A percentile compares a stretch with the other conserved stretches of the same genome.
Conservation (phyloP, 2,797 vertebrate species). For the Anomalospiza imberbis region DNA sequence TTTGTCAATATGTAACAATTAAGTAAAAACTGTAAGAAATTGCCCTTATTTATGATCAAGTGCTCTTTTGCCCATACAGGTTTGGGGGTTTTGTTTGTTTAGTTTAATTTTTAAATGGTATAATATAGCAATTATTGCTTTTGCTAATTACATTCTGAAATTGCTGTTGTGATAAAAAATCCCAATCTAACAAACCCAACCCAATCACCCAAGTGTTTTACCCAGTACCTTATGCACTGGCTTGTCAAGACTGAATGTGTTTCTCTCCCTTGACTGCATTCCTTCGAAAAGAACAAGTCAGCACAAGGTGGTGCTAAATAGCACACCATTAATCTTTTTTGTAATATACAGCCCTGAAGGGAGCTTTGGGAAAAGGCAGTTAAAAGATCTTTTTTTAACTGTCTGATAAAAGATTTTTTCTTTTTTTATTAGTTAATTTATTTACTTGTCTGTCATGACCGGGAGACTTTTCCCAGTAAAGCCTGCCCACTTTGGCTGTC, state of each 20-base stretch:
- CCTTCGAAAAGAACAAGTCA: neutral
- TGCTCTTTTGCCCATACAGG: neutral
- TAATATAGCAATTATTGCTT: neutral
- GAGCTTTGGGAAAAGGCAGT: neutral
- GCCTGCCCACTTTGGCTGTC: neutral
- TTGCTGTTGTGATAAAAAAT: neutral
- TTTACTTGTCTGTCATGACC: neutral
- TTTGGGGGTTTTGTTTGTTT: neutral
- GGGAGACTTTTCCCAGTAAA: neutral
- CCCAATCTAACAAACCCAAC: neutral
- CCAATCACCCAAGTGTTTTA: neutral
- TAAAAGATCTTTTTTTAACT: neutral
- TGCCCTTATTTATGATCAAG: neutral
- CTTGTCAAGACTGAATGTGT: neutral
- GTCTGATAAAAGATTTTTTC: neutral
- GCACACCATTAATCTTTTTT: neutral
- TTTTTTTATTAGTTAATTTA: neutral
- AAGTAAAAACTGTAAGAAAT: neutral
- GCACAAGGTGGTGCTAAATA: slow-evolving; percentile 39
- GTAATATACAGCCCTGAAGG: neutral
- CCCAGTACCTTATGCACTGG: neutral
- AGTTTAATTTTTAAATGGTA: neutral
- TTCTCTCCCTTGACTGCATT: neutral
- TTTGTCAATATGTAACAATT: neutral
- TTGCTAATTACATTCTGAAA: neutral